These are phyloP conservation scores for Oceanodroma leucorhoa DNA, from an alignment of 2,797 vertebrate species.

Conservation along the genomic window DNA sequence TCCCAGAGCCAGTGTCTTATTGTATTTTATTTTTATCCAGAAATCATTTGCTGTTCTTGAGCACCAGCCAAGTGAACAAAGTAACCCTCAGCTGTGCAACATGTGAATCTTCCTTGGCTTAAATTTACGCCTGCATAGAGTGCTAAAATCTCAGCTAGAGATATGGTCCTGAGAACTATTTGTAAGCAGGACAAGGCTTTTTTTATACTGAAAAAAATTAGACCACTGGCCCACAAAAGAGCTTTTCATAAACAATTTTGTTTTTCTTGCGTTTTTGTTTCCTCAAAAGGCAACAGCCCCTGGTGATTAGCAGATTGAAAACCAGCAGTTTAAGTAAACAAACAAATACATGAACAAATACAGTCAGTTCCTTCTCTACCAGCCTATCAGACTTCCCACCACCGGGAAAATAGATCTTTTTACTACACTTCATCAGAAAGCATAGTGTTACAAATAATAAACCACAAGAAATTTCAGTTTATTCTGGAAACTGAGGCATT, in stretches of 20 bases:
- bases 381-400: neutral
- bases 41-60: slow-evolving; percentile 17
- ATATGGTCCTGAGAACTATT: neutral
- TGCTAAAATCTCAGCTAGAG: neutral
- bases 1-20: neutral
- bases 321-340: slow-evolving; percentile 24
- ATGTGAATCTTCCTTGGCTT: neutral
- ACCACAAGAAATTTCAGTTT: neutral
- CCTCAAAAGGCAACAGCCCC: slow-evolving; percentile 48
- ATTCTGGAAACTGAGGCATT: neutral
- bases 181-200: neutral
- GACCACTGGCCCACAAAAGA: neutral
- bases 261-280: slow-evolving; percentile 57
- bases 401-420: neutral
- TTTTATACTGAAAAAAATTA: neutral
- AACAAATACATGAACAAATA: neutral
- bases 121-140: neutral
- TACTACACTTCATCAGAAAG: neutral
- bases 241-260: slow-evolving; percentile 49
- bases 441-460: neutral
- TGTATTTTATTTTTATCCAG: neutral
- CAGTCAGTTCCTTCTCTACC: neutral
- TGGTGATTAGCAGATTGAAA: slow-evolving; percentile 56
- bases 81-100: neutral
- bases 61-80: neutral